These are phyloP conservation scores for Cryptotermes secundus DNA, from an alignment of 1,140 invertebrate genomes.

Conservation along the genomic window DNA sequence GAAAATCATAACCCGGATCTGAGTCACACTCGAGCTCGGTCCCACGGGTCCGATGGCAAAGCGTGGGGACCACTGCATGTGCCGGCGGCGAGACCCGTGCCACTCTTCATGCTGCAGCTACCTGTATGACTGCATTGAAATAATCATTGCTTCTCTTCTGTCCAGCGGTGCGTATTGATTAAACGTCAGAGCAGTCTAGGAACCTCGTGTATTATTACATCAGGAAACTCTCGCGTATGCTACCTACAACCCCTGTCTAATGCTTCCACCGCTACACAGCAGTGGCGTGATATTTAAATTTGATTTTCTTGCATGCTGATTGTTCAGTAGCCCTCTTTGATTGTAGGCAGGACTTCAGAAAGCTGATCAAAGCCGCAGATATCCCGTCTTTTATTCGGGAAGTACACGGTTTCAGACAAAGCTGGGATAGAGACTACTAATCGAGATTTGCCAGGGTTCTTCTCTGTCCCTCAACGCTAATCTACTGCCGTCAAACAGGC, in stretches of 20 bases:
- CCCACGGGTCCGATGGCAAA: neutral
- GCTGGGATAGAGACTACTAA: too few species aligned
- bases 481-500: too few species aligned
- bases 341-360: too few species aligned
- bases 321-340: too few species aligned
- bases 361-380: too few species aligned
- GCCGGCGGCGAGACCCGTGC: neutral
- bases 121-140: conserved; percentile 13
- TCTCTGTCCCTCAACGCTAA: too few species aligned
- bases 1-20: neutral
- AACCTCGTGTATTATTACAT: conserved; percentile 9
- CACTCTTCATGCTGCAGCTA: neutral
- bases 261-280: neutral
- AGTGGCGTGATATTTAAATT: neutral
- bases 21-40: too few species aligned
- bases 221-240: neutral
- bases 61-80: neutral
- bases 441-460: too few species aligned
- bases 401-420: too few species aligned
- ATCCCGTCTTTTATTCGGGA: too few species aligned
- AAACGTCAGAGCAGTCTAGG: neutral
- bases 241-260: neutral
- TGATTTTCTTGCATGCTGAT: too few species aligned
- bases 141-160: neutral
- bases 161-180: conserved; percentile 3